phyloP scores from a whole-genome alignment of 2,797 vertebrate genomes.

The Ambastaia sidthimunki region DNA sequence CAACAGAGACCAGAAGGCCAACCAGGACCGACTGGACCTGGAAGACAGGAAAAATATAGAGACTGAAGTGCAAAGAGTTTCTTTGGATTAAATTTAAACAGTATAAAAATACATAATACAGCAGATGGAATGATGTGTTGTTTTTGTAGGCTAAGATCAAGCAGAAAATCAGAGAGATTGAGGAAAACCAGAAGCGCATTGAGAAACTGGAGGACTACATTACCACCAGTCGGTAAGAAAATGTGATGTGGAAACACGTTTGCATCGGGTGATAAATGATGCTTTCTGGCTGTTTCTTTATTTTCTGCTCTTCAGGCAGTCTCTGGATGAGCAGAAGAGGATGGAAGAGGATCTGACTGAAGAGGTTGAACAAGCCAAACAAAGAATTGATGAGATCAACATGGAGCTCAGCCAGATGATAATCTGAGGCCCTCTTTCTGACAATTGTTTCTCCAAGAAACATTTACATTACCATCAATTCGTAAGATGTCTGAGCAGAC shows the following conservation, averaged over 20 bases:
- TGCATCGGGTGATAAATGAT: background rate
- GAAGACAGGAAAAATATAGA: slow-evolving; percentile 98
- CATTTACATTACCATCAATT: too few relatives aligned
- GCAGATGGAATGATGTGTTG: slow-evolving; percentile 1
- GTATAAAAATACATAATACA: too few relatives aligned
- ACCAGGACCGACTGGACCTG: slow-evolving; percentile 93
- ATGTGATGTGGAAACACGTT: background rate
- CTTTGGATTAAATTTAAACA: too few relatives aligned
- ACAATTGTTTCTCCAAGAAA: too few relatives aligned
- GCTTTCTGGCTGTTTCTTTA: background rate
- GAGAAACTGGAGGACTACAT: slow-evolving; percentile 97
- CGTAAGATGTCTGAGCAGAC: too few relatives aligned
- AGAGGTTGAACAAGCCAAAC: slow-evolving; percentile 92
- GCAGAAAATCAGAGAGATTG: slow-evolving; percentile 95
- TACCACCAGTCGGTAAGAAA: slow-evolving; percentile 89
- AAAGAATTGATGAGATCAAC: slow-evolving; percentile 96
- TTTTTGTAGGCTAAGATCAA: slow-evolving; percentile 91
- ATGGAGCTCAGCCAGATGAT: slow-evolving; percentile 93
- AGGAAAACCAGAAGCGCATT: slow-evolving; percentile 98
- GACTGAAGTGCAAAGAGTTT: slow-evolving; percentile 82
- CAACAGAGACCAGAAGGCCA: slow-evolving; percentile 95
- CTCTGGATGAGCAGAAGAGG: slow-evolving; percentile 89
- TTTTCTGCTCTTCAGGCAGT: slow-evolving; percentile 81
- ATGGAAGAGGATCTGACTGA: slow-evolving; percentile 93
- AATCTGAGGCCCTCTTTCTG: too few relatives aligned